Percentiles rank a stretch among this genome's conserved stretches.
phyloP scores from a whole-genome alignment of 30 jellyfish, hydroid and myxozoan species.

The Phacellophora camtschatica region DNA sequence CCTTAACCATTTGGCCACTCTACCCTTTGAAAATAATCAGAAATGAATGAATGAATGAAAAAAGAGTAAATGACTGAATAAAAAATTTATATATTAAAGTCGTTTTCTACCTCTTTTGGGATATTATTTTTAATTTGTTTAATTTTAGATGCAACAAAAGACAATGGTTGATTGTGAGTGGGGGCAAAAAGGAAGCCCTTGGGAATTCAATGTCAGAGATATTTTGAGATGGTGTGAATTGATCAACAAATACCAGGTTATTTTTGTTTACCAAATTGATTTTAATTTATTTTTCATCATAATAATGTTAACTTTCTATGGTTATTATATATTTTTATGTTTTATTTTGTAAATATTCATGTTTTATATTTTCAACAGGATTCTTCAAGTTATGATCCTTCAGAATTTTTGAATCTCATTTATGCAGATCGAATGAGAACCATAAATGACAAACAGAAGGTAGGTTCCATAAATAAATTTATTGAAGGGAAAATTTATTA shows the following conservation, averaged over 20 bases:
- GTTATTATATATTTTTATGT: too few relatives aligned
- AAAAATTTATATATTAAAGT: too few relatives aligned
- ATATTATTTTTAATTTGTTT: too few relatives aligned
- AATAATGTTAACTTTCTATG: too few relatives aligned
- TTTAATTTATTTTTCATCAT: too few relatives aligned
- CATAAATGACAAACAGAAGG: constrained; percentile 71
- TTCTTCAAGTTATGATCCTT: constrained; percentile 38
- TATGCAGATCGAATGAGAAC: constrained; percentile 85
- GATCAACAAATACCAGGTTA: constrained; percentile 33
- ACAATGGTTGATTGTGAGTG: constrained; percentile 57
- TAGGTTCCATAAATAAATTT: background rate
- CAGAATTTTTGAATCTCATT: constrained; percentile 67
- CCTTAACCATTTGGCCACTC: too few relatives aligned
- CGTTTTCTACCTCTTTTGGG: too few relatives aligned
- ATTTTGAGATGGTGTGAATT: constrained; percentile 90
- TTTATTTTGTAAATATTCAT: too few relatives aligned
- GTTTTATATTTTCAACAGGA: background rate
- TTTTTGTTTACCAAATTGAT: background rate
- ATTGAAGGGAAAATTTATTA: too few relatives aligned
- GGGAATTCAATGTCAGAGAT: constrained; percentile 96
- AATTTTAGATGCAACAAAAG: constrained; percentile 60
- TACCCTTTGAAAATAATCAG: too few relatives aligned
- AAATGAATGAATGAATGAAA: too few relatives aligned
- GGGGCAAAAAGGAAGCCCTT: constrained; percentile 93
- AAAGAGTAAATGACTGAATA: too few relatives aligned